Percentiles rank a stretch among this genome's conserved stretches.
These are phyloP conservation scores for Laticauda colubrina DNA, from an alignment of 2,113 vertebrate species.

Conservation along the genomic window DNA sequence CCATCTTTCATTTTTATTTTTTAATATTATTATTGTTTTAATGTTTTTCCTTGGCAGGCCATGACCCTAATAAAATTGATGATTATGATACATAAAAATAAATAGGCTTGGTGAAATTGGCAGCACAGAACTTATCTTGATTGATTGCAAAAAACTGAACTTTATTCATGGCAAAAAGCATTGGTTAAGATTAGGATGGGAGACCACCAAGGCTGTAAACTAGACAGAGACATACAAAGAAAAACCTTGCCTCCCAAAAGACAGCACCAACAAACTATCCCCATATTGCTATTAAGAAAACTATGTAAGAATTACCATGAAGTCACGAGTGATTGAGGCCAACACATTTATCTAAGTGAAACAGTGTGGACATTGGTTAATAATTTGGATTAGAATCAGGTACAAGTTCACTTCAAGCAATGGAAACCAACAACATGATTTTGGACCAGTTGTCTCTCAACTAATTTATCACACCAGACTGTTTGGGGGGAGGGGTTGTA, in stretches of 20 bases:
- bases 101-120: neutral
- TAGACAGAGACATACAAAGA: neutral
- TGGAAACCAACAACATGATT: neutral
- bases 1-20: neutral
- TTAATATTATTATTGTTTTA: neutral
- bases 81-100: neutral
- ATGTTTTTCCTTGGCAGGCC: neutral
- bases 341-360: neutral
- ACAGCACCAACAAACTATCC: neutral
- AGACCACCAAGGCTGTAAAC: neutral
- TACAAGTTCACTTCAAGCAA: neutral
- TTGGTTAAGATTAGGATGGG: neutral
- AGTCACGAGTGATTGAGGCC: neutral
- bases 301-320: neutral
- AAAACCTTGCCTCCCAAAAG: neutral
- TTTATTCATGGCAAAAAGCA: neutral
- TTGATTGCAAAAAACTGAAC: neutral
- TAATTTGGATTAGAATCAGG: neutral
- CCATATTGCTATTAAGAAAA: neutral
- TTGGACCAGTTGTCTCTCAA: neutral
- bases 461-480: neutral
- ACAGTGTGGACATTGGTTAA: neutral
- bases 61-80: neutral
- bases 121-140: neutral
- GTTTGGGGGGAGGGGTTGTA: neutral